Conservation (phyloP, 2,113 vertebrate species). For the Microtus oregoni region DNA sequence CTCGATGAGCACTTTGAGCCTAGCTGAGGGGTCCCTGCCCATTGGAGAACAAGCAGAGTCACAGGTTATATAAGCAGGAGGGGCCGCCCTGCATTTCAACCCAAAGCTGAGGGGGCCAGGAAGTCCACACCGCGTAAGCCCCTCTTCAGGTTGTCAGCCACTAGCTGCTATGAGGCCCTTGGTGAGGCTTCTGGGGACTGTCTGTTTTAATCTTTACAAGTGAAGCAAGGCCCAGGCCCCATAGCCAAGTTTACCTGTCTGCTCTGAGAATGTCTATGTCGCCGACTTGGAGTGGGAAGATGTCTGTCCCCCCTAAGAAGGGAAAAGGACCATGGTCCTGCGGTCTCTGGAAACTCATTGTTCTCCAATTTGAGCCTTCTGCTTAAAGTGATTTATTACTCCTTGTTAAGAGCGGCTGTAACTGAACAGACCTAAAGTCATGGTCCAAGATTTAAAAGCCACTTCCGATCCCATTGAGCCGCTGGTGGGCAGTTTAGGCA, state of each 20-base stretch:
- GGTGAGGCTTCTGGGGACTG: not conserved
- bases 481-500: not conserved
- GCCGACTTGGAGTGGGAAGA: rapidly evolving
- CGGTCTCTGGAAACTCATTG: rapidly evolving
- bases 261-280: rapidly evolving
- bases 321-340: rapidly evolving
- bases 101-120: not conserved
- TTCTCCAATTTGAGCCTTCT: not conserved
- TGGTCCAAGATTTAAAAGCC: not conserved
- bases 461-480: not conserved
- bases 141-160: rapidly evolving
- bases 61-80: rapidly evolving
- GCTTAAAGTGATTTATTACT: not conserved
- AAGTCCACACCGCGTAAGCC: rapidly evolving
- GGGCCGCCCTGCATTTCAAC: not conserved
- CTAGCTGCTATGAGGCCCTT: not conserved
- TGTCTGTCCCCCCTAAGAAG: rapidly evolving
- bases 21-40: too few relatives aligned
- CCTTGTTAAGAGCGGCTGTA: not conserved
- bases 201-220: not conserved
- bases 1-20: too few relatives aligned
- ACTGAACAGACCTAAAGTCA: not conserved
- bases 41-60: not conserved
- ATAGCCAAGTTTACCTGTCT: rapidly evolving
- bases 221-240: not conserved